A percentile compares a stretch with the other conserved stretches of the same genome.
These are phyloP conservation scores for Nesogale talazaci DNA, from an alignment of 2,113 vertebrate species.

Conservation along the genomic window DNA sequence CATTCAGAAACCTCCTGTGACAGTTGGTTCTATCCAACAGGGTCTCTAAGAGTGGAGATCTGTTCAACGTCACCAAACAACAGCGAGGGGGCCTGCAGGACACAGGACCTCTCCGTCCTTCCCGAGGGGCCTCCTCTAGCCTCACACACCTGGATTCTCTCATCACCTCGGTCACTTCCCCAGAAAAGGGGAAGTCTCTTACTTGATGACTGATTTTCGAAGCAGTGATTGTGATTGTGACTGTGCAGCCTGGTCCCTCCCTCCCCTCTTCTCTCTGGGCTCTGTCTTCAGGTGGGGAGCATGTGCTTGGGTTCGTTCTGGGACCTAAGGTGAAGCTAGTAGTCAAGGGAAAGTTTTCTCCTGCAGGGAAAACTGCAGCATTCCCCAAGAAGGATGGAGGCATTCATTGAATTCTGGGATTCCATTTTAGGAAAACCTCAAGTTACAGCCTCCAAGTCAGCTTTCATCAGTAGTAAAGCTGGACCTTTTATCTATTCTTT, in stretches of 20 bases:
- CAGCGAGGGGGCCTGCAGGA: not conserved
- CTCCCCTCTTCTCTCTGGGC: not conserved
- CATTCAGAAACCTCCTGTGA: too few species aligned
- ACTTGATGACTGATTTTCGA: not conserved
- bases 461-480: not conserved
- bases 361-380: not conserved
- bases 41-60: too few species aligned
- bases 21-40: too few species aligned
- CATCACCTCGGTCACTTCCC: not conserved
- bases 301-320: not conserved
- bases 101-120: not conserved
- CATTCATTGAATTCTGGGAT: not conserved
- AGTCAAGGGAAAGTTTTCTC: not conserved
- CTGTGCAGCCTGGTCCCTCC: not conserved
- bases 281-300: slow-evolving; percentile 11
- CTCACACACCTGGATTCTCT: not conserved
- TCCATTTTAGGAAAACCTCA: not conserved
- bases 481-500: not conserved
- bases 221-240: not conserved
- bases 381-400: not conserved
- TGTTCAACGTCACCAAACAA: not conserved
- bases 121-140: not conserved
- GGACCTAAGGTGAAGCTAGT: not conserved
- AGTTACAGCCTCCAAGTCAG: not conserved
- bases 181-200: not conserved